These are phyloP conservation scores for Colinus virginianus DNA, from an alignment of 2,113 vertebrate genomes.

Conservation along the genomic window DNA sequence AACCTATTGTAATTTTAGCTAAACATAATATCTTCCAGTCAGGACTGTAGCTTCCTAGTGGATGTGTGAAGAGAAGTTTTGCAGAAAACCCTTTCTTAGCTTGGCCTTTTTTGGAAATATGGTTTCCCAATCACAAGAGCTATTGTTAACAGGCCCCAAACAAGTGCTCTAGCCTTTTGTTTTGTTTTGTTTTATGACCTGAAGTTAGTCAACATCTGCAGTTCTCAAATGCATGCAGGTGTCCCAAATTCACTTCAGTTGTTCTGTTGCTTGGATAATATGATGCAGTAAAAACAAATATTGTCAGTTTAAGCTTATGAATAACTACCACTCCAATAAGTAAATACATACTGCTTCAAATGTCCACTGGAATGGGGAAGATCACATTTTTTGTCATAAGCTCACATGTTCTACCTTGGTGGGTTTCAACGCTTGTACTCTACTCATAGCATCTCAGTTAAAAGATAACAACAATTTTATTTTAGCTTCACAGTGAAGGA, in stretches of 20 bases:
- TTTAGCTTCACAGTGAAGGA: background rate
- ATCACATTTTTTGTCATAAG: background rate
- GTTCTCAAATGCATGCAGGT: background rate
- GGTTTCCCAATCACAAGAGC: background rate
- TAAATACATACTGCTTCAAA: background rate
- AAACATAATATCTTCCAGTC: background rate
- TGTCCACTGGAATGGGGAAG: background rate
- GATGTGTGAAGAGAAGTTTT: background rate
- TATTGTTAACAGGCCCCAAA: background rate
- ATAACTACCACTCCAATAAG: background rate
- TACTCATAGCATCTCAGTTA: background rate
- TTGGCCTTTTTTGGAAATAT: slow-evolving; percentile 15
- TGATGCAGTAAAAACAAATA: background rate
- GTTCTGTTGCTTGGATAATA: background rate
- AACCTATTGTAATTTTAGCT: background rate
- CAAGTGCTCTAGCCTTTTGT: background rate
- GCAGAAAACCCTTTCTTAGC: background rate
- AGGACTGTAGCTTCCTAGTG: background rate
- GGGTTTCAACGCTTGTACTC: background rate
- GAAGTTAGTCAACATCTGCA: background rate
- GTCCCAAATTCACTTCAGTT: background rate
- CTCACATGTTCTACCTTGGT: background rate
- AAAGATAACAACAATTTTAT: background rate
- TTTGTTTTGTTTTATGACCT: background rate
- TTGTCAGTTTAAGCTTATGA: background rate